Base-by-base conservation (phyloP, 2,888 invertebrate genomes). In the Arrhopalites spinosus region DNA sequence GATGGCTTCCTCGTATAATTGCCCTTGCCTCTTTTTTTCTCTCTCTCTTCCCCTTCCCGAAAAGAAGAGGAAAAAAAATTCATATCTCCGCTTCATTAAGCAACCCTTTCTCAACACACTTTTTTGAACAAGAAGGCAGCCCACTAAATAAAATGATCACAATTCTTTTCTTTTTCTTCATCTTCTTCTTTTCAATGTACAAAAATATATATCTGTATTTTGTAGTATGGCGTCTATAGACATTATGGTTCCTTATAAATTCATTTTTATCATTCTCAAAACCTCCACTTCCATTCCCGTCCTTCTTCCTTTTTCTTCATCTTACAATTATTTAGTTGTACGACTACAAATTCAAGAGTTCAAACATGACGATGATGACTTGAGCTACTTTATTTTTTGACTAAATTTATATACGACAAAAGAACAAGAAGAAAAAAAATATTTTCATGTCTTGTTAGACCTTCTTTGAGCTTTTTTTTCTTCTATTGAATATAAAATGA, bases 1-100 rank as follows among this genome's bases (percentile, higher is more conserved):
- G 77, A 76, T 77, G 68, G 74, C 78, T 78, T 80, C 78, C 53
- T 71, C 78, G 53, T 79, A 78, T 81, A 81, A 81, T 81, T 81
- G 79, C 77, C 70, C 69, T 67, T 64, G 11, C 53, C 50, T 66
- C 29, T 75, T 45, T 53, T 68, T 30, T 2, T 50, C 64, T 73
- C 69, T 74, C 73, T 76, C 68, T 27, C 45, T 27, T 25, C 36
- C 59, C 50, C 67, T 45, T 59, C 43, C 47, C 5, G 27, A 59
- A 25, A 53, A n/a, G 27, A 61, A 53, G 45, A 56, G 50, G 25
- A 23, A 69, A 70, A 78, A 75, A 74, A 78, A 74, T 63, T 72
- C 77, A 71, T 77, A 75, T 73, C 73, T 77, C 75, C 78, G 80
- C 78, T 80, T 80, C 80, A 80, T 80, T 80, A 80, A 75, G 69